Conservation (phyloP, 1,140 invertebrate species). For the Drosophila subpulchrella region DNA sequence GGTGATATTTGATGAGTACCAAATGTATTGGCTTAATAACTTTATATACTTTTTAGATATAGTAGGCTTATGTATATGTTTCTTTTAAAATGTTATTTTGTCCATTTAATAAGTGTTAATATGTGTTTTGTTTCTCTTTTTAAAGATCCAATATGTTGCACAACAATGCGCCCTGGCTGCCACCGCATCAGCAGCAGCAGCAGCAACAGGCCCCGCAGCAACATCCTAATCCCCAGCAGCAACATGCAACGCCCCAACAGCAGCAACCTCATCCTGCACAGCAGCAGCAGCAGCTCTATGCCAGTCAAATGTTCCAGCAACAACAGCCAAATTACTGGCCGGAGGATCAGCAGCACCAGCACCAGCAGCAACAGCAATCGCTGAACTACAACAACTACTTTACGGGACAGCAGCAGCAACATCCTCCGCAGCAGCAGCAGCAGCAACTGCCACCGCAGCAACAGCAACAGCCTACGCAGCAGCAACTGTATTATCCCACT, state of each 20-base stretch:
- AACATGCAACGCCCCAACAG: slow-evolving; percentile 15
- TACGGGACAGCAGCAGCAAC: slow-evolving; percentile 27
- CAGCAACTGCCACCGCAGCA: slow-evolving; percentile 20
- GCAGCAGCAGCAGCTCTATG: slow-evolving; percentile 55
- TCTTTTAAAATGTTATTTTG: not conserved
- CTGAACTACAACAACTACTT: slow-evolving; percentile 57
- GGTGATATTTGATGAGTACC: no score
- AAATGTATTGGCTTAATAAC: no score
- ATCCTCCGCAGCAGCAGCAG: not conserved
- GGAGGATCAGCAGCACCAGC: slow-evolving; percentile 36
- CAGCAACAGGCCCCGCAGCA: slow-evolving; percentile 33
- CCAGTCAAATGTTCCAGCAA: slow-evolving; percentile 67
- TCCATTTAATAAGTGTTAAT: not conserved
- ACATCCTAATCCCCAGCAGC: slow-evolving; percentile 39
- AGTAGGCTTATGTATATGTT: not conserved
- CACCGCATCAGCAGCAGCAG: slow-evolving; percentile 56
- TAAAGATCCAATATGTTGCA: slow-evolving; percentile 68
- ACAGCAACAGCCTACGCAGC: slow-evolving; percentile 21
- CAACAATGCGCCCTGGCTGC: slow-evolving; percentile 68
- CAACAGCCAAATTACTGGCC: slow-evolving; percentile 58
- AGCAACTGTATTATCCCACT: slow-evolving; percentile 27
- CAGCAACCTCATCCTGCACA: slow-evolving; percentile 32
- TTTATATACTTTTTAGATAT: no score
- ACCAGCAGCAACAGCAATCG: slow-evolving; percentile 20
- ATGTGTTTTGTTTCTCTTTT: slow-evolving; percentile 4